phyloP scores from a whole-genome alignment of 2,888 invertebrate species.

The Corbicula japonica region DNA sequence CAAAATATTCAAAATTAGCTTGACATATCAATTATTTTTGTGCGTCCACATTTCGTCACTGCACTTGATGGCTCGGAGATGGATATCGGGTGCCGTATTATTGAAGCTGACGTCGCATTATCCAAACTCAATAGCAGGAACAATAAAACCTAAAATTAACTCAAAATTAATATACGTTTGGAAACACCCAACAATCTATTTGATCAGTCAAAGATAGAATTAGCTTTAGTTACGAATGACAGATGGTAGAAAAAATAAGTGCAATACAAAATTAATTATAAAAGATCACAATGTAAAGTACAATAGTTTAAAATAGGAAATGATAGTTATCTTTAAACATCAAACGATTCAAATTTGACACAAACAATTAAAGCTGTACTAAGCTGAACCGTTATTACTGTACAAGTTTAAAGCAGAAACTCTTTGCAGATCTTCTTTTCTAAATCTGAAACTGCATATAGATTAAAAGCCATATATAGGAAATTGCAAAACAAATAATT shows the following conservation, averaged over 20 bases:
- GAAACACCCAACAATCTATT: too few species aligned
- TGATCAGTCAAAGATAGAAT: neutral
- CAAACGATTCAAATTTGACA: neutral
- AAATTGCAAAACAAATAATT: too few species aligned
- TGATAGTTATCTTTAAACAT: neutral
- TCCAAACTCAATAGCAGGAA: neutral
- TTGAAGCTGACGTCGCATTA: neutral
- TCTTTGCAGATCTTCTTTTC: too few species aligned
- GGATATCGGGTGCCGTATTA: neutral
- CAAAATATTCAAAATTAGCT: conserved; percentile 1
- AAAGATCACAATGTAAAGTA: neutral
- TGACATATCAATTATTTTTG: conserved; percentile 21
- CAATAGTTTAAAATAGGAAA: neutral
- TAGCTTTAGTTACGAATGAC: neutral
- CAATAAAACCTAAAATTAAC: neutral
- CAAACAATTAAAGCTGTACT: conserved; percentile 1
- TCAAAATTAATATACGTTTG: neutral
- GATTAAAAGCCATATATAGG: too few species aligned
- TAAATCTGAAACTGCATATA: too few species aligned
- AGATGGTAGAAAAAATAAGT: neutral
- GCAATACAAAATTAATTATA: neutral
- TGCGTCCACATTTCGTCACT: conserved; percentile 7
- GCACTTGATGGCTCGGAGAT: conserved; percentile 10
- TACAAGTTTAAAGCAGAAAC: too few species aligned
- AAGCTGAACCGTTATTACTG: neutral